A percentile compares a stretch with the other conserved stretches of the same genome.
Conservation (phyloP, 2,113 vertebrate species). For the Catharus minimus region DNA sequence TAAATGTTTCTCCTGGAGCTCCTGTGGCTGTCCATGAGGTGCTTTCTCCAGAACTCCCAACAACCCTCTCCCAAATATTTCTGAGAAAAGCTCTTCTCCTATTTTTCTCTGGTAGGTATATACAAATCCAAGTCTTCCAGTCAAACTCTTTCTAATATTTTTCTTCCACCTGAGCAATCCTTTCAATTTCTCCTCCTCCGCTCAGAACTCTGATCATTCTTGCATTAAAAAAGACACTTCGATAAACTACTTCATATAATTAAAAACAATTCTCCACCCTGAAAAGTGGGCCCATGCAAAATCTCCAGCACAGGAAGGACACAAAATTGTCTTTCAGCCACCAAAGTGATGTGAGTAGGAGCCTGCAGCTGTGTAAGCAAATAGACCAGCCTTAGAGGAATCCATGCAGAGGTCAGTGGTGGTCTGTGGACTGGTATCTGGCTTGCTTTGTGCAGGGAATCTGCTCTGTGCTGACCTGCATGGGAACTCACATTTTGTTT, state of each 20-base stretch:
- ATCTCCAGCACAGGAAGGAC: neutral
- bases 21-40: neutral
- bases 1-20: neutral
- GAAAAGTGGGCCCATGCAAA: neutral
- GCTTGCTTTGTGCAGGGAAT: neutral
- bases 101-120: neutral
- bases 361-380: constrained; percentile 31
- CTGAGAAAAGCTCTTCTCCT: neutral
- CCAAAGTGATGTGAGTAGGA: neutral
- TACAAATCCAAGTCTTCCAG: neutral
- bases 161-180: neutral
- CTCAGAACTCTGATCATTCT: neutral
- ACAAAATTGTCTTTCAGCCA: neutral
- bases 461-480: neutral
- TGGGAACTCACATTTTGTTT: neutral
- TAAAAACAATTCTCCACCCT: neutral
- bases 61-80: neutral
- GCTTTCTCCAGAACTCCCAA: neutral
- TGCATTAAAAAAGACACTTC: neutral
- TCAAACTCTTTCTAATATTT: neutral
- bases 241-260: neutral
- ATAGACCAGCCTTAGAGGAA: neutral
- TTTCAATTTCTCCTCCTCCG: neutral
- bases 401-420: neutral
- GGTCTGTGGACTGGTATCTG: neutral